Evolutionary conservation across 2,888 invertebrate species (phyloP), one percentile per base, ranked within the genome.

Genomic region (Protodeltote pygarga): DNA sequence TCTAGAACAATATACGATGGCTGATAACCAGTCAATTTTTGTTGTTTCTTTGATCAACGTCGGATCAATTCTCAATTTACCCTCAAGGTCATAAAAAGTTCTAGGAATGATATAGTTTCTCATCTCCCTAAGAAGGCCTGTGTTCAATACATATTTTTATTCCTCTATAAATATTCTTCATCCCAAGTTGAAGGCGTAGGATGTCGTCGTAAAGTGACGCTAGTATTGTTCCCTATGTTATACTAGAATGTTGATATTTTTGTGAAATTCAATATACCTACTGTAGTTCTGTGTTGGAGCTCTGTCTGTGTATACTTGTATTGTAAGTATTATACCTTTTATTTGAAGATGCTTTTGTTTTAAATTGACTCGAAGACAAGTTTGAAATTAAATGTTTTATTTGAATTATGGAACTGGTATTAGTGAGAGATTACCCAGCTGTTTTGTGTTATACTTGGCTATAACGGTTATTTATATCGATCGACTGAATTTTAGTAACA

Each of bases 211-310:
- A 61, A 71, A 70, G 51, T 48, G 55, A 59, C 34, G 48, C 39
- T 10, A 29, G 48, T 41, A 44, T 53, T 55, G 47, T 53, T 50
- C 31, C 8, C 25, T 27, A 14, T 46, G 35, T 48, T 47, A 48
- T 19, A 44, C 31, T 32, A 31, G 46, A 41, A 46, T 24, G 55
- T 48, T 33, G 42, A 42, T 44, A 53, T 51, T 60, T 19, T 21
- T 53, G 35, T 25, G 49, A 57, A 44, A 66, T 65, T 65, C 68
- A 59, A 69, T 70, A 68, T 49, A 52, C n/a, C n/a, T n/a, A n/a
- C 35, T 38, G 35, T 44, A 34, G 29, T 41, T 25, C 14, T 45
- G 25, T 58, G 51, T 41, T 24, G 34, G 47, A 65, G 65, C 60
- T 59, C 20, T 49, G 51, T 40, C 23, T 38, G 28, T 31, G 34